Conservation (phyloP, 2,113 vertebrate species). For the Synchiropus splendidus region DNA sequence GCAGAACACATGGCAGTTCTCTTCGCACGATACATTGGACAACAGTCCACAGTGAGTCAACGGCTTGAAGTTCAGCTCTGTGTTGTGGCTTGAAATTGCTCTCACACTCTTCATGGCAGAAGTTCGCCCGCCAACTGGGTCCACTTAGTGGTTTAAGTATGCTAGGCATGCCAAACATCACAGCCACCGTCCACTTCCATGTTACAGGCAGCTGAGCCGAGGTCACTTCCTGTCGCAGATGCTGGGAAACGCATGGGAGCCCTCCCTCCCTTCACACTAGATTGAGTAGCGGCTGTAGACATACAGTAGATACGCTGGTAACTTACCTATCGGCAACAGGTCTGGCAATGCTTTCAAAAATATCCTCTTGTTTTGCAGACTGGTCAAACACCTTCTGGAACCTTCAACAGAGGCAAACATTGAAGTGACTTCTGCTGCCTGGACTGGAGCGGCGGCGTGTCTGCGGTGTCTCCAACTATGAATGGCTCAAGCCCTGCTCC, state of each 20-base stretch:
- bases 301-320: too few species aligned
- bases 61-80: conserved; percentile 7
- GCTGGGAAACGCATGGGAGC: background rate
- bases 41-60: conserved; percentile 6
- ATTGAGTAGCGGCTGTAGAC: too few species aligned
- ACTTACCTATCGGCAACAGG: conserved; percentile 90
- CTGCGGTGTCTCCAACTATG: too few species aligned
- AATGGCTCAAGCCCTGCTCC: too few species aligned
- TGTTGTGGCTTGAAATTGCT: conserved; percentile 39
- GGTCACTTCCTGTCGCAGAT: conserved; percentile 34
- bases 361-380: conserved; percentile 77
- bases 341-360: conserved; percentile 86
- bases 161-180: conserved; percentile 43
- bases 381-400: conserved; percentile 94
- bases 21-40: conserved; percentile 1
- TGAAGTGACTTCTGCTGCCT: too few species aligned
- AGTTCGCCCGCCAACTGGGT: conserved; percentile 35
- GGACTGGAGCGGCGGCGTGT: too few species aligned
- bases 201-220: conserved; percentile 35
- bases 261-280: conserved; percentile 2
- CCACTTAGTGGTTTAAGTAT: conserved; percentile 53
- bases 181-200: conserved; percentile 50
- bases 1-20: too few species aligned
- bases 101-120: conserved; percentile 35
- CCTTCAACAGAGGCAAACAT: conserved; percentile 47